A percentile compares a stretch with the other conserved stretches of the same genome.
phyloP scores from a whole-genome alignment of 1,140 invertebrate species.

The Apolygus lucorum region DNA sequence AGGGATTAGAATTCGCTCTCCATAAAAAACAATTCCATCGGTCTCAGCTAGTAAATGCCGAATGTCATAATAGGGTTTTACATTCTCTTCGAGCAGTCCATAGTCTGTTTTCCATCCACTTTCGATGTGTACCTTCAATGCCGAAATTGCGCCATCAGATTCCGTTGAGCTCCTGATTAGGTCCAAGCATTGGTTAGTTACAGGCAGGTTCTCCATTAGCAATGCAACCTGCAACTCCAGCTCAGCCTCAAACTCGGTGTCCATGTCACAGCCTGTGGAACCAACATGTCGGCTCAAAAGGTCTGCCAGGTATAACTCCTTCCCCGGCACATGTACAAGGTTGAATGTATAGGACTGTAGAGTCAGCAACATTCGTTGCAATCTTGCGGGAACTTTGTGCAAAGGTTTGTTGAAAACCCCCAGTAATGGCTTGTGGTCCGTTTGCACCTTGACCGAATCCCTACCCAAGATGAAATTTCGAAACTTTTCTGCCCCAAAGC shows the following conservation, averaged over 20 bases:
- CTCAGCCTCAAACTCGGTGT: conserved; percentile 16
- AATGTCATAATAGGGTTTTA: conserved; percentile 12
- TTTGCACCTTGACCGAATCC: conserved; percentile 36
- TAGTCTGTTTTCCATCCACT: conserved; percentile 3
- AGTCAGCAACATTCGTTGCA: conserved; percentile 39
- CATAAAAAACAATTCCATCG: conserved; percentile 4
- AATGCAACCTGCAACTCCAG: conserved; percentile 20
- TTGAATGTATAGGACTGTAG: conserved; percentile 39
- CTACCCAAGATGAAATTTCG: conserved; percentile 35
- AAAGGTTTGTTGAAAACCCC: conserved; percentile 42
- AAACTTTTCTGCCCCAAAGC: conserved; percentile 40
- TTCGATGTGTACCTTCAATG: neutral
- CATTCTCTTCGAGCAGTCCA: neutral
- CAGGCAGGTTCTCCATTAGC: conserved; percentile 16
- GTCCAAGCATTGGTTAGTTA: conserved; percentile 10
- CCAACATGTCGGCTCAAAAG: neutral
- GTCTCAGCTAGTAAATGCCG: neutral
- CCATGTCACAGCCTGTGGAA: neutral
- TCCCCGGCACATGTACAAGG: neutral
- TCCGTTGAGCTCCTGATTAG: neutral
- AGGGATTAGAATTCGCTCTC: conserved; percentile 27
- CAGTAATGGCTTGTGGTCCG: conserved; percentile 43
- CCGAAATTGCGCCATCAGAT: neutral
- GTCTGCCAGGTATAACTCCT: conserved; percentile 18
- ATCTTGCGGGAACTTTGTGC: conserved; percentile 36